A percentile compares a stretch with the other conserved stretches of the same genome.
Conservation (phyloP, 2,113 vertebrate species). For the Echinops telfairi region DNA sequence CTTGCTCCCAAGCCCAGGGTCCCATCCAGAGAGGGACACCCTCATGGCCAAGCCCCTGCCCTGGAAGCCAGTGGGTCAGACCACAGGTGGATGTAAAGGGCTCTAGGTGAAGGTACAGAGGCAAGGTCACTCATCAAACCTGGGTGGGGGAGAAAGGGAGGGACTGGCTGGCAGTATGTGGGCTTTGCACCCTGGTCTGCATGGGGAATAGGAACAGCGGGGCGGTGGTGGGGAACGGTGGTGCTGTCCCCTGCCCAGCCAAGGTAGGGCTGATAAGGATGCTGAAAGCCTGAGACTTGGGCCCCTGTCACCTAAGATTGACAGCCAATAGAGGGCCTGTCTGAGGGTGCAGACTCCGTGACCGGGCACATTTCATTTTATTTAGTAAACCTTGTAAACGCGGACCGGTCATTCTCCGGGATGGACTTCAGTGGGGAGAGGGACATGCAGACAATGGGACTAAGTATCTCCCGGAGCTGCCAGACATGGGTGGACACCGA, state of each 20-base stretch:
- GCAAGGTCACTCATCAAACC: background rate
- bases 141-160: background rate
- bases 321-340: background rate
- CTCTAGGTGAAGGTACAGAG: background rate
- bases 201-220: too few relatives aligned
- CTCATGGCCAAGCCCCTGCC: background rate
- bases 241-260: background rate
- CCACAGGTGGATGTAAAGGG: background rate
- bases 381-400: background rate
- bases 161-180: too few relatives aligned
- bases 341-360: background rate
- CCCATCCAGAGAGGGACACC: background rate
- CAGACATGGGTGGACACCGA: background rate
- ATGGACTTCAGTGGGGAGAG: slow-evolving; percentile 3
- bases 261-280: background rate
- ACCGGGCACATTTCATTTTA: background rate
- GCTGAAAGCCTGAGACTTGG: background rate
- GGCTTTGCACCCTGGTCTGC: background rate
- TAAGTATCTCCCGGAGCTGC: slow-evolving; percentile 3
- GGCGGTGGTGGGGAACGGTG: too few relatives aligned
- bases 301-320: background rate
- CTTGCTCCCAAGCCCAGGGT: background rate
- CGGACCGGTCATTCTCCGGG: background rate
- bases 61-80: background rate
- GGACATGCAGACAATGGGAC: too few relatives aligned